Evolutionary conservation across 1,140 invertebrate species (phyloP).

Genomic region (Idris sp.): DNA sequence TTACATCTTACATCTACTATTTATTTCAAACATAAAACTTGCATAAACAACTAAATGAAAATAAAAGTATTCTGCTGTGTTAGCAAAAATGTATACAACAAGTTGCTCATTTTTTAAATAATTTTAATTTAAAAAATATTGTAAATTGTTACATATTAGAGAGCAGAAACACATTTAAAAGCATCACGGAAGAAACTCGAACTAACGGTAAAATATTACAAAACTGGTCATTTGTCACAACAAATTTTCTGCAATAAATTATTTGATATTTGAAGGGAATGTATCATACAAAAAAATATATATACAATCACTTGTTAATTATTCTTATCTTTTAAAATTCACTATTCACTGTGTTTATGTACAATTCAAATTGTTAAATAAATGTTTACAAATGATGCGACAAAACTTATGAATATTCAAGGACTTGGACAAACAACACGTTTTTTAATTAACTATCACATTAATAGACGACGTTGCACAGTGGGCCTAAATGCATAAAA

Average conservation of each 20-base stretch:
- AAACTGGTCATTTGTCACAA: constrained; percentile 10
- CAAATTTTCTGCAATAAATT: constrained; percentile 19
- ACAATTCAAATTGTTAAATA: constrained; percentile 23
- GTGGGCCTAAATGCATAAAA: too few species aligned
- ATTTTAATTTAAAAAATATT: constrained; percentile 16
- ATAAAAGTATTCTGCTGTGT: too few species aligned
- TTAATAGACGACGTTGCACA: constrained; percentile 3
- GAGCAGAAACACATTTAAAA: constrained; percentile 24
- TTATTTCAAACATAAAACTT: too few species aligned
- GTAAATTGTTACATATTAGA: constrained; percentile 23
- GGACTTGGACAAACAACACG: too few species aligned
- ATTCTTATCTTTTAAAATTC: constrained; percentile 24
- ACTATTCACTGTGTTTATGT: constrained; percentile 27
- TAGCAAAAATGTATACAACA: too few species aligned
- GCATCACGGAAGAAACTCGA: constrained; percentile 6
- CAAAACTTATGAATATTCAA: background rate
- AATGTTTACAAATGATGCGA: background rate
- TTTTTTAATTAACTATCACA: constrained; percentile 1
- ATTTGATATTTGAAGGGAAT: constrained; percentile 34
- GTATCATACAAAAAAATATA: constrained; percentile 43
- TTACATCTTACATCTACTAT: too few species aligned
- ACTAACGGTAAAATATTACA: constrained; percentile 14
- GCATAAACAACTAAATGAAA: too few species aligned
- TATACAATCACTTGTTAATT: constrained; percentile 34
- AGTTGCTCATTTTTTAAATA: too few species aligned